Percentiles rank a stretch among this genome's conserved stretches.
phyloP scores from a whole-genome alignment of 2,113 vertebrate species.

The Takifugu bimaculatus region DNA sequence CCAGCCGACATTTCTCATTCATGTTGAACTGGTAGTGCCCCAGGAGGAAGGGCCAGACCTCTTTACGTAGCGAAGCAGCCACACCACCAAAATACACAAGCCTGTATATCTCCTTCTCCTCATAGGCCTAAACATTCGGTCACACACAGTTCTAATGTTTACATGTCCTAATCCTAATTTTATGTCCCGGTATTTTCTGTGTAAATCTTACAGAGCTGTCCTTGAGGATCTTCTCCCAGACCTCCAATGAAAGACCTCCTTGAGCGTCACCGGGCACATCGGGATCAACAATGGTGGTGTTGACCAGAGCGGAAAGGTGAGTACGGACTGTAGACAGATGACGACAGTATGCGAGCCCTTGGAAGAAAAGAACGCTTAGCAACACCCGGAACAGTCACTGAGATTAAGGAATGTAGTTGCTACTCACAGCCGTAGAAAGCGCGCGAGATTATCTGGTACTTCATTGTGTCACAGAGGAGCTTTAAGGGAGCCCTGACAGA shows the following conservation, averaged over 20 bases:
- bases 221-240: constrained; percentile 86
- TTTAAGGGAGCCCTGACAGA: constrained; percentile 86
- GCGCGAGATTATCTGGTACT: constrained; percentile 97
- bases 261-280: constrained; percentile 77
- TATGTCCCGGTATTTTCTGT: neutral
- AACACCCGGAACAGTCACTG: neutral
- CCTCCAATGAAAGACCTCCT: constrained; percentile 79
- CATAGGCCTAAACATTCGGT: constrained; percentile 74
- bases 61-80: constrained; percentile 86
- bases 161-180: neutral
- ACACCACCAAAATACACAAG: constrained; percentile 94
- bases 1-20: constrained; percentile 80
- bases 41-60: constrained; percentile 96
- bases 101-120: constrained; percentile 87
- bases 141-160: neutral
- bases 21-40: constrained; percentile 96
- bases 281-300: constrained; percentile 84
- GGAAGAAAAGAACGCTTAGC: neutral
- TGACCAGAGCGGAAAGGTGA: constrained; percentile 91
- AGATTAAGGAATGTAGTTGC: neutral
- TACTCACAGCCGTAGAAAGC: constrained; percentile 97
- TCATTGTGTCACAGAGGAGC: constrained; percentile 98
- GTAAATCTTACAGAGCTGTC: constrained; percentile 80
- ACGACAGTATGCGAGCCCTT: constrained; percentile 96
- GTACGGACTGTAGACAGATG: constrained; percentile 96